Conservation (phyloP, 2,888 invertebrate genomes). For the Hemithea aestivaria region DNA sequence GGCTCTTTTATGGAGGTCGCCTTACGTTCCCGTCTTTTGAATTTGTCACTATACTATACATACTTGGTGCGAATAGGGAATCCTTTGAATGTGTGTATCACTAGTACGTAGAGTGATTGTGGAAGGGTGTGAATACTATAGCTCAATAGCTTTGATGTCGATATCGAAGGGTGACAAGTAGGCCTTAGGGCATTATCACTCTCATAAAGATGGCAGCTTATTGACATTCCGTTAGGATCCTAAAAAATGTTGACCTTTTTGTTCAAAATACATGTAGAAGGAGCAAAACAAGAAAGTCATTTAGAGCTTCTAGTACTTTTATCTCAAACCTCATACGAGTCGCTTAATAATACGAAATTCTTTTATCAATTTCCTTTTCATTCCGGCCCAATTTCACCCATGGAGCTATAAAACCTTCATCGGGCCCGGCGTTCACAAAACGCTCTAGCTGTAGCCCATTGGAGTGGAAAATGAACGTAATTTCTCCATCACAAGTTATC, state of each 20-base stretch:
- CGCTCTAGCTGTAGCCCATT: conserved; percentile 21
- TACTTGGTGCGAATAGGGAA: not conserved
- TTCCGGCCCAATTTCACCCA: not conserved
- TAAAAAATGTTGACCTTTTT: too few species aligned
- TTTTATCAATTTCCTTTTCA: conserved; percentile 4
- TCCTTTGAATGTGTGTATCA: conserved; percentile 3
- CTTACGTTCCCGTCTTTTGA: conserved; percentile 18
- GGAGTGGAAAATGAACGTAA: conserved; percentile 44
- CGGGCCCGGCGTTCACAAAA: conserved; percentile 2
- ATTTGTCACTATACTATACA: conserved; percentile 4
- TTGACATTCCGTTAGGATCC: too few species aligned
- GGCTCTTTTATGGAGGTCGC: conserved; percentile 20
- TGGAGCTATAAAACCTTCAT: conserved; percentile 11
- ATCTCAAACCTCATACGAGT: not conserved
- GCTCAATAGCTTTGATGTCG: conserved; percentile 1
- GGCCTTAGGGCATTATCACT: too few species aligned
- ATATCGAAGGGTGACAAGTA: not conserved
- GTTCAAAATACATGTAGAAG: too few species aligned
- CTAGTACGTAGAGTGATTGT: not conserved
- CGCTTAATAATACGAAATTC: not conserved
- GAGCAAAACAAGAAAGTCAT: too few species aligned
- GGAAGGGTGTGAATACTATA: not conserved
- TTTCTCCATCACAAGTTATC: conserved; percentile 43
- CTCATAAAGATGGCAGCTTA: too few species aligned
- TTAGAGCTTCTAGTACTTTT: too few species aligned